Evolutionary conservation across 2,888 invertebrate species (phyloP).

Genomic region (Drosophila kambysellisi): DNA sequence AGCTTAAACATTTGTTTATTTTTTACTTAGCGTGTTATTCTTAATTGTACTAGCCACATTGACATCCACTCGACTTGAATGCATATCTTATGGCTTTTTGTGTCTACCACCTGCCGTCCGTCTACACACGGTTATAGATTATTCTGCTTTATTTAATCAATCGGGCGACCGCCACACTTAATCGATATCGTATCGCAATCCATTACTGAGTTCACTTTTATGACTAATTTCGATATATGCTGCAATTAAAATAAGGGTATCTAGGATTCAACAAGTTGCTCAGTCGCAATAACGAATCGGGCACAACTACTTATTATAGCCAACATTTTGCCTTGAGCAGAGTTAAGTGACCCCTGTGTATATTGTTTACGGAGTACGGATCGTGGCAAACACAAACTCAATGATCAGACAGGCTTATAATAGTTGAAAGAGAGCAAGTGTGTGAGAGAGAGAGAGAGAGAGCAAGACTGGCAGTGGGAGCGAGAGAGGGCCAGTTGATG

Average conservation of each 20-base stretch:
- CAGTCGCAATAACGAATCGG: background rate
- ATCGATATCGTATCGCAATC: background rate
- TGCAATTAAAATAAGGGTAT: background rate
- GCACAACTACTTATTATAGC: slow-evolving; percentile 3
- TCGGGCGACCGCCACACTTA: no score
- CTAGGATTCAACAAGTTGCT: background rate
- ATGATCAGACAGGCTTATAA: background rate
- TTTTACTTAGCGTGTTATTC: background rate
- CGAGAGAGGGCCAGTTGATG: background rate
- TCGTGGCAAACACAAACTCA: background rate
- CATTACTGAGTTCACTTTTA: no score
- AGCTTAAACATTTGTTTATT: background rate
- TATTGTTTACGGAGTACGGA: background rate
- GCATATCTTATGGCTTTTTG: no score
- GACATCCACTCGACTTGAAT: background rate
- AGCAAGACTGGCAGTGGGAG: background rate
- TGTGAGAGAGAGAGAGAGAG: background rate
- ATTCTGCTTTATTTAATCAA: background rate
- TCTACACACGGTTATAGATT: background rate
- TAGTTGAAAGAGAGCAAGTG: background rate
- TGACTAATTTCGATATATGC: background rate
- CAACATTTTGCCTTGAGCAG: slow-evolving; percentile 5
- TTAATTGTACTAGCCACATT: background rate
- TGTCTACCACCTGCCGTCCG: no score
- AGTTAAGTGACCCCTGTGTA: slow-evolving; percentile 11